Evolutionary conservation across 2,888 invertebrate species (phyloP).

Genomic region (Tenthredo scrophulariae): DNA sequence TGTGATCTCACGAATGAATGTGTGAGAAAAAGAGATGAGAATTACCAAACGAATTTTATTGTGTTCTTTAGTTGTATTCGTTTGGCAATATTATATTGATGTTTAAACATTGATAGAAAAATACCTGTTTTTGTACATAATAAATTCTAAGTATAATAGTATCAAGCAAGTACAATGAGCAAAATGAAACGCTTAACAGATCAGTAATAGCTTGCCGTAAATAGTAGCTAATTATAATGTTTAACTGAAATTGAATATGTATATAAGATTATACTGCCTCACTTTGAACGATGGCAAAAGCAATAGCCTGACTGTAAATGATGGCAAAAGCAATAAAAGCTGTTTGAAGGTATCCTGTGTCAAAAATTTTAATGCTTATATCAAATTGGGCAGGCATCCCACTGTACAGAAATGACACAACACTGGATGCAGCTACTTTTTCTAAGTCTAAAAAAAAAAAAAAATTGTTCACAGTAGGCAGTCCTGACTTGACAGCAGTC

Average conservation of each 20-base stretch:
- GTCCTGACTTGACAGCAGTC: constrained; percentile 32
- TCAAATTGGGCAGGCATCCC: constrained; percentile 66
- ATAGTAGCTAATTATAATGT: constrained; percentile 41
- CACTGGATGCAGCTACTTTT: constrained; percentile 51
- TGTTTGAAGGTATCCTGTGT: constrained; percentile 38
- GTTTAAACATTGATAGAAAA: constrained; percentile 15
- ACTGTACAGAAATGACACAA: constrained; percentile 62
- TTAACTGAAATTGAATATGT: constrained; percentile 43
- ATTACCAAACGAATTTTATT: constrained; percentile 15
- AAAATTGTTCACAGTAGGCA: constrained; percentile 26
- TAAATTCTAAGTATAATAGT: constrained; percentile 48
- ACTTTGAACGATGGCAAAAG: constrained; percentile 47
- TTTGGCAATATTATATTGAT: background rate
- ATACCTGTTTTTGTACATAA: constrained; percentile 50
- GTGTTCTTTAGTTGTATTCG: constrained; percentile 18
- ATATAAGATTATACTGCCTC: constrained; percentile 51
- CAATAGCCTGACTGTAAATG: constrained; percentile 50
- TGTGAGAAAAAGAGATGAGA: constrained; percentile 7
- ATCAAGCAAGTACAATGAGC: constrained; percentile 52
- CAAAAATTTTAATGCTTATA: constrained; percentile 63
- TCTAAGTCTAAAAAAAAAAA: constrained; percentile 37
- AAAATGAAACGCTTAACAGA: constrained; percentile 47
- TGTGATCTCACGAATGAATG: constrained; percentile 51
- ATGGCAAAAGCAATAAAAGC: constrained; percentile 53
- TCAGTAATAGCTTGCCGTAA: constrained; percentile 41